Percentiles rank a stretch among this genome's conserved stretches.
phyloP scores from a whole-genome alignment of 2,888 invertebrate species.

The Notodonta ziczac region DNA sequence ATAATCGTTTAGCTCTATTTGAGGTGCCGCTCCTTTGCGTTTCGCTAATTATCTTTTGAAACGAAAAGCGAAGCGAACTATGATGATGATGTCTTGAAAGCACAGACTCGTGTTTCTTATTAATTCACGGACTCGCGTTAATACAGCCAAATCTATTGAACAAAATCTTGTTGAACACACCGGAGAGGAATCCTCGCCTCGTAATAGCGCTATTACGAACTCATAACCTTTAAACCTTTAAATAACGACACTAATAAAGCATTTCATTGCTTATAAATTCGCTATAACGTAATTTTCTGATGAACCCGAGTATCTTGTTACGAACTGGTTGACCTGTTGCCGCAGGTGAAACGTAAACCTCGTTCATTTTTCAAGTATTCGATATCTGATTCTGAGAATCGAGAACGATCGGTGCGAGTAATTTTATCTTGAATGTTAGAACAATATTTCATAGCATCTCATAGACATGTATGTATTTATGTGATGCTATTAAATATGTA shows the following conservation, averaged over 20 bases:
- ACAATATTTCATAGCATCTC: too few relatives aligned
- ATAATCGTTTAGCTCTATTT: too few relatives aligned
- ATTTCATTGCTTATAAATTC: conserved; percentile 15
- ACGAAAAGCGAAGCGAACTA: too few relatives aligned
- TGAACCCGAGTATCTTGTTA: conserved; percentile 4
- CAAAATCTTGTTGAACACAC: background rate
- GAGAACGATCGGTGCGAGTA: background rate
- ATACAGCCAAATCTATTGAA: background rate
- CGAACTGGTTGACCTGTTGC: background rate
- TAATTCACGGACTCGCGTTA: too few relatives aligned
- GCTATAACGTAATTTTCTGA: conserved; percentile 1
- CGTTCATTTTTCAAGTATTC: background rate
- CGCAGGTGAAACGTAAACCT: background rate
- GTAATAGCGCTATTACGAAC: background rate
- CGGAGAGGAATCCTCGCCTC: background rate
- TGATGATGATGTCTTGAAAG: too few relatives aligned
- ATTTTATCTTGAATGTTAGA: too few relatives aligned
- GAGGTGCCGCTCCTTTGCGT: too few relatives aligned
- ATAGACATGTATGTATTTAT: too few relatives aligned
- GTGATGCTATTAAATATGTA: too few relatives aligned
- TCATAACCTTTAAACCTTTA: conserved; percentile 16
- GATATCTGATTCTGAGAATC: background rate
- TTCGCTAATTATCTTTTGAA: too few relatives aligned
- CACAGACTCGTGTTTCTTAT: too few relatives aligned
- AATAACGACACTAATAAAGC: conserved; percentile 15